A percentile compares a stretch with the other conserved stretches of the same genome.
Evolutionary conservation across 2,888 invertebrate species (phyloP).

Genomic region (Ormyrus labotus): DNA sequence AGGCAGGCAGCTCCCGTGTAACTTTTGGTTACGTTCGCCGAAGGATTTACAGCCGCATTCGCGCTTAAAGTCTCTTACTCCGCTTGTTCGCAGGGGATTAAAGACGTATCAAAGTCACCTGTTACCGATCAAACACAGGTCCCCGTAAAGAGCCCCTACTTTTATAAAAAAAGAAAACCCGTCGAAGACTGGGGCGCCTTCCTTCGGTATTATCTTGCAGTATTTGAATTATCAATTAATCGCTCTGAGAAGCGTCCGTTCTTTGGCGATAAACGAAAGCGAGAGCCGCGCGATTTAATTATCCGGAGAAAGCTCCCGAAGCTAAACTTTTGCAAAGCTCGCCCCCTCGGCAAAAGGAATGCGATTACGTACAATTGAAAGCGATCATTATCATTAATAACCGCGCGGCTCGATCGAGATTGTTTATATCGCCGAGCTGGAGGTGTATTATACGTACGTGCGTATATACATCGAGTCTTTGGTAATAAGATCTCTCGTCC

Average conservation of each 20-base stretch:
- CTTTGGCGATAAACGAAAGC: too few species aligned
- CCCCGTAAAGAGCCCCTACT: too few species aligned
- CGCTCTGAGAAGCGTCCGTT: too few species aligned
- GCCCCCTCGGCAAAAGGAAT: not conserved
- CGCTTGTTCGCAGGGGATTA: not conserved
- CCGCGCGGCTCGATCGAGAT: constrained; percentile 40
- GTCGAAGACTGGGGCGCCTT: too few species aligned
- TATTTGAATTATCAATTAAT: too few species aligned
- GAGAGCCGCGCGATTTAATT: not conserved
- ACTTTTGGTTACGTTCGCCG: too few species aligned
- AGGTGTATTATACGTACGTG: not conserved
- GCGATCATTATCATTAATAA: constrained; percentile 52
- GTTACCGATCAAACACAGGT: constrained; percentile 1
- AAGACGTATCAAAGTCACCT: constrained; percentile 35
- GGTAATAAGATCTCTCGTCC: constrained; percentile 45
- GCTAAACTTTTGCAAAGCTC: constrained; percentile 7
- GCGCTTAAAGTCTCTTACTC: constrained; percentile 15
- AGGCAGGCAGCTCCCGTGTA: too few species aligned
- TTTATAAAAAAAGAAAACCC: too few species aligned
- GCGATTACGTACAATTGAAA: constrained; percentile 46
- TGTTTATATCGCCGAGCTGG: constrained; percentile 29
- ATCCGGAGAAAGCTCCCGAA: not conserved
- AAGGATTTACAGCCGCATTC: constrained; percentile 30
- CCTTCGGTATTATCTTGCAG: too few species aligned
- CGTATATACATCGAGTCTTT: not conserved